Evolutionary conservation across 2,113 vertebrate species (phyloP), one percentile per base, ranked within the genome.

Genomic region (Antennarius striatus): DNA sequence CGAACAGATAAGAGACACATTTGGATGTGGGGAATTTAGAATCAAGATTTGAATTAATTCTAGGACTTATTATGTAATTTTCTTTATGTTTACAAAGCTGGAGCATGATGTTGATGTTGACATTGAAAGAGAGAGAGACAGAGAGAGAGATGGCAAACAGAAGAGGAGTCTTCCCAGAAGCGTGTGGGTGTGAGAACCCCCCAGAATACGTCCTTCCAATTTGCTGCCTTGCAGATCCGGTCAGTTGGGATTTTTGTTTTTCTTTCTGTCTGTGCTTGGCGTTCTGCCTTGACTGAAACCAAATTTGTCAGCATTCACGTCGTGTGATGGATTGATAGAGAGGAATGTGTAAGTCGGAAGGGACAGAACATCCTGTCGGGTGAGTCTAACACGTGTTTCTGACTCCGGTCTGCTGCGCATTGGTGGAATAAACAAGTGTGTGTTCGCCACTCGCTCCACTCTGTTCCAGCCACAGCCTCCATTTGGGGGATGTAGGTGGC

Each of bases 201-300:
- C 76, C 75, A 85, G 56, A 74, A 82, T 79, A 74, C 83, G 82
- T 77, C 77, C 68, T 72, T 81, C 73, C 68, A 63, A 62, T 66
- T 76, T 77, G 63, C 78, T 81, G 63, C 80, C 78, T 73, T 71
- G 81, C 68, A 83, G 72, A 91, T 88, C 88, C 71, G 53, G 90
- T 91, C 16, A 30, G 79, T 78, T 80, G 62, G 79, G 83, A 29
- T 86, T 80, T 63, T 57, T 22, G 22, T 59, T 85, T 56, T 52
- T 71, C 67, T 56, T 10, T 66, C 22, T 68, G 30, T 16, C 66
- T 50, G 61, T 73, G 71, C 48, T 71, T 81, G 79, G 78, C 66
- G 46, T 40, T 43, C 15, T 59, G 63, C 77, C 71, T 72, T 3
- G 51, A 54, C 70, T 79, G 73, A 75, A 80, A 71, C 68, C 45